A percentile compares a stretch with the other conserved stretches of the same genome.
Evolutionary conservation across 2,888 invertebrate genomes (phyloP).

Genomic region (Scaptomyza tumidula): DNA sequence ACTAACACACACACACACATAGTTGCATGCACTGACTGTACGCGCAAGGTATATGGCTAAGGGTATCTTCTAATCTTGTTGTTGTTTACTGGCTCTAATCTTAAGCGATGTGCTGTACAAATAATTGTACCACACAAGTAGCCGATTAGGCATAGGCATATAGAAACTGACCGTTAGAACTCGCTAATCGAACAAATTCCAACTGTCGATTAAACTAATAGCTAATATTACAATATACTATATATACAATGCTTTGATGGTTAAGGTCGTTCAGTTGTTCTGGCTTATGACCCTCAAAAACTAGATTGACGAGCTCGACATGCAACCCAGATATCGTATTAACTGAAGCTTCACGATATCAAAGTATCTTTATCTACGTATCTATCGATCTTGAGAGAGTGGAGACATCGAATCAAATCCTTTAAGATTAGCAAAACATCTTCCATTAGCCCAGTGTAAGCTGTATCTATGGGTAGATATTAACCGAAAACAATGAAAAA

Average conservation of each 20-base stretch:
- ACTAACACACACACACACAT: too few species aligned
- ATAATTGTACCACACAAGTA: background rate
- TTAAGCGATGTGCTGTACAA: background rate
- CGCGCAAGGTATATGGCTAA: too few species aligned
- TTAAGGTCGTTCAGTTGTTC: slow-evolving; percentile 18
- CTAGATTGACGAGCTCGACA: background rate
- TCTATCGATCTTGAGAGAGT: too few species aligned
- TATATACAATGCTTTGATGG: background rate
- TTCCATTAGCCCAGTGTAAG: too few species aligned
- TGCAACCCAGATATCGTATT: background rate
- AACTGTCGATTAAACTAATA: slow-evolving; percentile 18
- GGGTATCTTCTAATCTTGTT: background rate
- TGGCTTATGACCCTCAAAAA: slow-evolving; percentile 26
- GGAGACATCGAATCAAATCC: too few species aligned
- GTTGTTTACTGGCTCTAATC: background rate
- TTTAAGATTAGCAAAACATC: too few species aligned
- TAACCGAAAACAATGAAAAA: slow-evolving; percentile 1
- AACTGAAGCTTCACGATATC: slow-evolving; percentile 8
- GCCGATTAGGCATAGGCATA: background rate
- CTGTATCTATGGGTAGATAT: too few species aligned
- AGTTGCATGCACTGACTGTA: too few species aligned
- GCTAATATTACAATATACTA: background rate
- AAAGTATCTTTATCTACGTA: background rate
- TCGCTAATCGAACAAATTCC: slow-evolving; percentile 3
- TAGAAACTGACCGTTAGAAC: slow-evolving; percentile 30